Evolutionary conservation across 2,888 invertebrate genomes (phyloP).

Genomic region (Emmelina monodactyla): DNA sequence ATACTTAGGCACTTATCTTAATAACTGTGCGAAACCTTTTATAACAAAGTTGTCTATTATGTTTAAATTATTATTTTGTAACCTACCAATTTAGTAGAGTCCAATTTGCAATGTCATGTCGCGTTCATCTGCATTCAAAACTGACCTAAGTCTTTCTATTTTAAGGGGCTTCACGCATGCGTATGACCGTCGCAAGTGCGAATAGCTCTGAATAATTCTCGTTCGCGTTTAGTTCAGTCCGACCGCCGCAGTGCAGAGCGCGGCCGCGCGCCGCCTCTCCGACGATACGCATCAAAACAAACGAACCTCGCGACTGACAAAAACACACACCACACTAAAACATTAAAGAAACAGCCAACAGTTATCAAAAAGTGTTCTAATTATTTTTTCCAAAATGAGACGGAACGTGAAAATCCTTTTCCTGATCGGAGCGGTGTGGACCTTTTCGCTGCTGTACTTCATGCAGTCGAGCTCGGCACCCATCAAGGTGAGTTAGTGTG

Average conservation of each 20-base stretch:
- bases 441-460: slow-evolving; percentile 53
- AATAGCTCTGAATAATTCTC: slow-evolving; percentile 16
- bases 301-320: neutral
- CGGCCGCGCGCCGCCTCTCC: slow-evolving; percentile 54
- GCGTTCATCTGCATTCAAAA: neutral
- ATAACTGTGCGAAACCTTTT: too few relatives aligned
- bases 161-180: slow-evolving; percentile 27
- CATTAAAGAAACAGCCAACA: slow-evolving; percentile 1
- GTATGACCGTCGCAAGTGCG: slow-evolving; percentile 43
- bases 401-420: slow-evolving; percentile 54
- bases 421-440: slow-evolving; percentile 49
- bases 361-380: slow-evolving; percentile 3
- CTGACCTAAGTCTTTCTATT: slow-evolving; percentile 34
- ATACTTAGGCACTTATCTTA: too few relatives aligned
- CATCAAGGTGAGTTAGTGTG: slow-evolving; percentile 35
- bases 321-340: neutral
- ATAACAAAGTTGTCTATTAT: too few relatives aligned
- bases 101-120: too few relatives aligned
- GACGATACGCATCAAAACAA: slow-evolving; percentile 22
- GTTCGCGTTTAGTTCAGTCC: slow-evolving; percentile 36
- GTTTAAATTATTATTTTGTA: too few relatives aligned
- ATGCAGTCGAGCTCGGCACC: slow-evolving; percentile 50
- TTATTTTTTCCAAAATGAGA: slow-evolving; percentile 32
- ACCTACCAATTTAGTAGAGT: too few relatives aligned
- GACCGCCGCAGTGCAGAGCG: slow-evolving; percentile 44